phyloP scores from a whole-genome alignment of 2,797 vertebrate species.

The Ptychobarbus kaznakovi region DNA sequence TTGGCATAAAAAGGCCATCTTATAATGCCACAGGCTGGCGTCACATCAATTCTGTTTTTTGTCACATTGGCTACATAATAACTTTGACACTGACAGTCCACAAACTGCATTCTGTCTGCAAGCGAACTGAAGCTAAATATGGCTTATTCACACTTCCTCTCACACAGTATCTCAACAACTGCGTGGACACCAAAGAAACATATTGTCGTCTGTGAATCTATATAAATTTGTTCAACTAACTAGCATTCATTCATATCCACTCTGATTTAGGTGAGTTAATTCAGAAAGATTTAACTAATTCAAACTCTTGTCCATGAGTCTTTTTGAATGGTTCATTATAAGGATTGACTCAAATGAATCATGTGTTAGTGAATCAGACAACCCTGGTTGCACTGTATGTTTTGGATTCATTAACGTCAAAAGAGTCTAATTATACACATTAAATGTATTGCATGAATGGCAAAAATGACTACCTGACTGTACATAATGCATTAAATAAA shows the following conservation, averaged over 20 bases:
- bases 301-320: not conserved
- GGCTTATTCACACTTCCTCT: not conserved
- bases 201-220: not conserved
- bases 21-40: slow-evolving; percentile 38
- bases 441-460: not conserved
- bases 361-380: not conserved
- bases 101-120: slow-evolving; percentile 39
- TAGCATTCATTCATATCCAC: not conserved
- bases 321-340: not conserved
- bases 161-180: not conserved
- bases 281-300: not conserved
- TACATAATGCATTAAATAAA: not conserved
- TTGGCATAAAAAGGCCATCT: not conserved
- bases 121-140: slow-evolving; percentile 17
- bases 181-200: not conserved
- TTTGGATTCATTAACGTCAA: not conserved
- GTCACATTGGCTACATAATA: slow-evolving; percentile 44
- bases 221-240: not conserved
- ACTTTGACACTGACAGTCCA: slow-evolving; percentile 45
- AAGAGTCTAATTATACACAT: not conserved
- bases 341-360: not conserved
- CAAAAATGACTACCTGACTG: not conserved
- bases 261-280: not conserved
- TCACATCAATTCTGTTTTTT: slow-evolving; percentile 39
- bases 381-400: not conserved